Evolutionary conservation across 2,888 invertebrate genomes (phyloP), one percentile per base, ranked within the genome.

Genomic region (Ypsolopha scabrella): DNA sequence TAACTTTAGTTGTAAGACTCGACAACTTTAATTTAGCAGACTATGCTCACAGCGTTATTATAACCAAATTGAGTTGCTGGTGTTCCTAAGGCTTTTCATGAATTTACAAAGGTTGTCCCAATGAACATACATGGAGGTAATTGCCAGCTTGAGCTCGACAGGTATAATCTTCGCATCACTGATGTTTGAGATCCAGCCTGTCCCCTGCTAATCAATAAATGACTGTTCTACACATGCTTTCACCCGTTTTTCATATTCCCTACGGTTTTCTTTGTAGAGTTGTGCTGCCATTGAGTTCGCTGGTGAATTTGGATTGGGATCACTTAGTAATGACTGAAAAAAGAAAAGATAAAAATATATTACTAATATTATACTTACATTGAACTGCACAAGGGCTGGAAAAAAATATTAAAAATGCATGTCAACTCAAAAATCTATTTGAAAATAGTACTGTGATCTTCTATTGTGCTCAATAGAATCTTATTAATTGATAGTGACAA

Each of bases 181-280:
- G 65, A 61, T 64, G 66, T 63, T 63, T 68, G 67, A 69, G 68
- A 68, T 68, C 65, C 63, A 57, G 61, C 55, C 57, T 54, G 56
- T 61, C 58, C 68, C 68, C 69, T 73, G 80, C 90, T 95, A 96
- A 90, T 96, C 96, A 88, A 95, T 94, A 93, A 98, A 99, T 88
- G 97, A 98, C 88, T 98, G 98, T 90, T 99, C 99, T 77, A 99
- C 99, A 87, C 98, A 97, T 73, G 97, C 97, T 90, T 97, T 97
- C 75, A 99, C 99, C 89, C 97, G 92, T 89, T 99, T 99, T 89
- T 99, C 98, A 85, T 99, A 99, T 89, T 99, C 99, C 72, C 99
- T 91, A 71, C 98, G 92, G 85, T 99, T 99, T 88, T 99, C 98
- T 90, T 98, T 98, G 89, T 99, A 99, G 72, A 99, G 91, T 88